These are phyloP conservation scores for Spongilla lacustris DNA, from an alignment of 37 sponge, comb jelly and placozoan genomes.

Conservation along the genomic window DNA sequence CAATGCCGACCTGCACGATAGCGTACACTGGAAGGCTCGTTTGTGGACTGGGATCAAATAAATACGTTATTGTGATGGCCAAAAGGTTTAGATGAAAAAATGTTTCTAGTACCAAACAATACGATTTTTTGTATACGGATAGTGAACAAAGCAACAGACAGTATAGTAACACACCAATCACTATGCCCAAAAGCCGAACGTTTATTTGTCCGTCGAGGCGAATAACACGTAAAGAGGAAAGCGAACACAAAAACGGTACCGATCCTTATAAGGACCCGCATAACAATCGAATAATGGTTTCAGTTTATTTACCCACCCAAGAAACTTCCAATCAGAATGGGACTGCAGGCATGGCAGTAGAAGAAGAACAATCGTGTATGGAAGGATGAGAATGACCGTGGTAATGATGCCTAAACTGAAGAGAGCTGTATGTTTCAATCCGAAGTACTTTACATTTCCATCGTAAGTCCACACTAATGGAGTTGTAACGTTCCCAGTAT, in stretches of 20 bases:
- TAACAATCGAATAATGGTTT: background rate
- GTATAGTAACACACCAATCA: background rate
- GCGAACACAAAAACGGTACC: slow-evolving; percentile 4
- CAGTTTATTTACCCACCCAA: background rate
- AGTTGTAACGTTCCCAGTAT: background rate
- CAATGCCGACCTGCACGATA: too few relatives aligned
- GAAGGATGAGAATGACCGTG: background rate
- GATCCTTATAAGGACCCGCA: background rate
- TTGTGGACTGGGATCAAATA: too few relatives aligned
- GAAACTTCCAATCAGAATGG: background rate
- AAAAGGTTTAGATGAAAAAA: background rate
- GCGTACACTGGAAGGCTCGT: too few relatives aligned
- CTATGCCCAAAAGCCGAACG: background rate
- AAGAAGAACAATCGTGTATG: slow-evolving; percentile 7
- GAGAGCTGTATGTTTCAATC: background rate
- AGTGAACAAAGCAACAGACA: background rate
- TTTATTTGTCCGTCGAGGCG: background rate
- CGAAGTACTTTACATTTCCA: background rate
- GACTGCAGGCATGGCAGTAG: background rate
- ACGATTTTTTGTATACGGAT: background rate
- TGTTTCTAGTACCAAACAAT: background rate
- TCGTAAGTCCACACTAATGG: slow-evolving; percentile 8
- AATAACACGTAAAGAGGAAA: background rate
- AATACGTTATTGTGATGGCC: background rate
- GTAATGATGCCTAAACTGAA: background rate